phyloP scores from a whole-genome alignment of 2,113 vertebrate genomes.

The Lophochroa leadbeateri region DNA sequence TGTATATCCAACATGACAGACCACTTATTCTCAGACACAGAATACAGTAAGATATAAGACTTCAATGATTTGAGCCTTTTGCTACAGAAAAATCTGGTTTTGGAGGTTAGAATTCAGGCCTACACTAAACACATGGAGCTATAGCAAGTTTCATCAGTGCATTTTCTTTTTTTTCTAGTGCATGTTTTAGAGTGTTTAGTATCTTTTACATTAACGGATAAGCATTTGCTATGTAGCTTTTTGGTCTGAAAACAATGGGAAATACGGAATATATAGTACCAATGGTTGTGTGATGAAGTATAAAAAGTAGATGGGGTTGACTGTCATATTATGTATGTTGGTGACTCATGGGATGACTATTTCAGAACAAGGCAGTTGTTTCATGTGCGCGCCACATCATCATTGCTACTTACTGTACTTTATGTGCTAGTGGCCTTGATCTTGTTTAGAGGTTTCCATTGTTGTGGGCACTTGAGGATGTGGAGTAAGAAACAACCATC shows the following conservation, averaged over 20 bases:
- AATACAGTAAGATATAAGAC: neutral
- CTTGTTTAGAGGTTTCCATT: constrained; percentile 3
- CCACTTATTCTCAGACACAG: neutral
- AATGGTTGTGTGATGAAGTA: neutral
- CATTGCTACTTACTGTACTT: neutral
- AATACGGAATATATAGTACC: neutral
- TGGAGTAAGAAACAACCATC: neutral
- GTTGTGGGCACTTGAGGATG: neutral
- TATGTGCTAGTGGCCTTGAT: neutral
- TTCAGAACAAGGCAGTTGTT: neutral
- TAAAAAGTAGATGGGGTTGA: neutral
- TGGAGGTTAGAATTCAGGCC: neutral
- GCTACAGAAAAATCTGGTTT: neutral
- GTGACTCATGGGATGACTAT: neutral
- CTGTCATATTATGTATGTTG: neutral
- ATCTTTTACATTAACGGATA: neutral
- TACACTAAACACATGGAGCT: neutral
- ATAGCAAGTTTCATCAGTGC: neutral
- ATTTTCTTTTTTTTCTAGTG: neutral
- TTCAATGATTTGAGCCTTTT: neutral
- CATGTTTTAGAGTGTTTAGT: neutral
- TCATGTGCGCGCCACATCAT: neutral
- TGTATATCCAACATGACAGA: neutral
- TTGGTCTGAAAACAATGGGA: neutral
- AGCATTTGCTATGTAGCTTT: neutral